Conservation (phyloP, 2,113 vertebrate genomes). For the Mastomys natalensis region DNA sequence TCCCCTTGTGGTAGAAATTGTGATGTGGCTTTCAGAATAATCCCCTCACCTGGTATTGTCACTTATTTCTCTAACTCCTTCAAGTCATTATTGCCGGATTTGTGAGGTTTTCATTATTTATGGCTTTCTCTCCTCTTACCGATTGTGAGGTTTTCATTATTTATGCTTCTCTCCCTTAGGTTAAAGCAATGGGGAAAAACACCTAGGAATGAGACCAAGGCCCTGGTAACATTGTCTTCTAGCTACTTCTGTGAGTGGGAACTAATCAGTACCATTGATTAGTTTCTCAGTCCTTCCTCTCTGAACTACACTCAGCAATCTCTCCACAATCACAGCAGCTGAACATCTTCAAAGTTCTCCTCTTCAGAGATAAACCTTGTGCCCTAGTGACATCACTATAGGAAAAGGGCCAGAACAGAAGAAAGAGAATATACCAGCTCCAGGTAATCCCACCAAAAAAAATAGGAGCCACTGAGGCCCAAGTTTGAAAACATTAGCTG, state of each 20-base stretch:
- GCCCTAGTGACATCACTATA: background rate
- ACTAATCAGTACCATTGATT: background rate
- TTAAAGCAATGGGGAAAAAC: conserved; percentile 9
- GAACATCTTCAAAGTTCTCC: background rate
- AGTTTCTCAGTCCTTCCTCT: background rate
- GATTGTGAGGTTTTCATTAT: background rate
- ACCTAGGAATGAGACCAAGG: background rate
- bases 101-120: conserved; percentile 14
- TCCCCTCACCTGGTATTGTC: background rate
- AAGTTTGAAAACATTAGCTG: background rate
- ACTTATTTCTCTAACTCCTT: conserved; percentile 22
- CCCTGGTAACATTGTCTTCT: background rate
- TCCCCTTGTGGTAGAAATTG: background rate
- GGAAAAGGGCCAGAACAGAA: background rate
- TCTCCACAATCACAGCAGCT: background rate
- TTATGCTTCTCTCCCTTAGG: background rate
- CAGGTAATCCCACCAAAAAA: background rate
- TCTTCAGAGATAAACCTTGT: background rate
- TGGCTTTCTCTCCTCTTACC: background rate
- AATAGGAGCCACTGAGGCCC: background rate
- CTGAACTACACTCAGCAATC: background rate
- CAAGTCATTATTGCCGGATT: background rate
- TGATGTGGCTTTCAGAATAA: conserved; percentile 18
- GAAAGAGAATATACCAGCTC: background rate
- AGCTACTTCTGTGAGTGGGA: background rate